These are phyloP conservation scores for Chrosomus eos DNA, from an alignment of 2,797 vertebrate genomes.

Conservation along the genomic window DNA sequence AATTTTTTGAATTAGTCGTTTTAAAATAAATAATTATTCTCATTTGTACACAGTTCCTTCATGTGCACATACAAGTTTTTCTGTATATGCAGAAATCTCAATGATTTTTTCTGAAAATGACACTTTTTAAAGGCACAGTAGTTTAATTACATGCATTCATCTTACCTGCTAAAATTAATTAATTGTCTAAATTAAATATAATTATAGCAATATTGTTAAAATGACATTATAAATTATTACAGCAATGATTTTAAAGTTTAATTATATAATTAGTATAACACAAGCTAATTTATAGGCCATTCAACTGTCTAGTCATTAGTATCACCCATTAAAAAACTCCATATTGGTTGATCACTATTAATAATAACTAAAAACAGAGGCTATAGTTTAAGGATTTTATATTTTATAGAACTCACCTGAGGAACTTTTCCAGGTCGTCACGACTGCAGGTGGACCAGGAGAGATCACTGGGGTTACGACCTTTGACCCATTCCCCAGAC, in stretches of 20 bases:
- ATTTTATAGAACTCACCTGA: conserved; percentile 83
- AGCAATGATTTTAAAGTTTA: background rate
- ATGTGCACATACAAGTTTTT: background rate
- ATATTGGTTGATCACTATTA: background rate
- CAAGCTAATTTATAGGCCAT: background rate
- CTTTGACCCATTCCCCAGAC: conserved; percentile 98
- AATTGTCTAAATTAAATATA: background rate
- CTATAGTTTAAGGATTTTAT: background rate
- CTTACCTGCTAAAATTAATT: background rate
- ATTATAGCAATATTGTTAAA: background rate
- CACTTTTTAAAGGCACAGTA: background rate
- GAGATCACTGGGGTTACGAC: conserved; percentile 93
- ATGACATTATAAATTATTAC: background rate
- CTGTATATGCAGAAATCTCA: background rate
- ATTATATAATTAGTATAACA: background rate
- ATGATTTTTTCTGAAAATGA: background rate
- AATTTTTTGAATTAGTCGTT: background rate
- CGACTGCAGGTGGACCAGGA: conserved; percentile 96
- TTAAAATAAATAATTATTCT: background rate
- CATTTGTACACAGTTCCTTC: background rate
- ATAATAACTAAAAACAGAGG: background rate
- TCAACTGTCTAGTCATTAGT: background rate
- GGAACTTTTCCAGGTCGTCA: conserved; percentile 92
- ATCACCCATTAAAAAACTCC: background rate
- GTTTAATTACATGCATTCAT: background rate